Conservation (phyloP, 2,113 vertebrate species). For the Clarias batrachus region DNA sequence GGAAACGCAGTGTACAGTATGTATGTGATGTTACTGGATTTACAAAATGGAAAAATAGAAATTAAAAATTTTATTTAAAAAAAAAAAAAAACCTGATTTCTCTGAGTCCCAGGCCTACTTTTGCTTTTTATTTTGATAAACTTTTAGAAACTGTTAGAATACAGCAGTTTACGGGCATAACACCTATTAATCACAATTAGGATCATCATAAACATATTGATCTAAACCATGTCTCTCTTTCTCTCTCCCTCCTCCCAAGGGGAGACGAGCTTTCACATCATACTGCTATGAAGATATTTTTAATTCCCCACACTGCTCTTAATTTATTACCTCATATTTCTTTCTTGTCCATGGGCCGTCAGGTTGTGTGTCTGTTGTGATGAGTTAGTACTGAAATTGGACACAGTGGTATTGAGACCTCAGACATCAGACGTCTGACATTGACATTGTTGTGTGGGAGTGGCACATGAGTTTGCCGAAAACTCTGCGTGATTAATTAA, state of each 20-base stretch:
- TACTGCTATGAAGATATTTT: slow-evolving; percentile 30
- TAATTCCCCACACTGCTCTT: not conserved
- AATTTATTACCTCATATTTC: not conserved
- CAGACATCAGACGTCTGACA: not conserved
- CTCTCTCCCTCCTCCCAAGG: not conserved
- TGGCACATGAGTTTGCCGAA: not conserved
- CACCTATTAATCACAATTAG: not conserved
- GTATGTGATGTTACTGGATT: not conserved
- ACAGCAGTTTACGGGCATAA: not conserved
- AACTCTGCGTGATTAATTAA: not conserved
- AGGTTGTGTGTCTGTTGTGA: not conserved
- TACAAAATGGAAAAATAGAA: not conserved
- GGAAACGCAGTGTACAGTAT: not conserved
- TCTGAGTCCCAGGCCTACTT: not conserved
- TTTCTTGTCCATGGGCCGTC: not conserved
- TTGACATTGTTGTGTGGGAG: not conserved
- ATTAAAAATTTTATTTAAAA: too few species aligned
- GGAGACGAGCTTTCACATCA: slow-evolving; percentile 26
- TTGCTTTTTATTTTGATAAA: not conserved
- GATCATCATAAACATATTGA: slow-evolving; percentile 35
- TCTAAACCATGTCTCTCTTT: slow-evolving; percentile 25
- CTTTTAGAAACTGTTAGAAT: not conserved
- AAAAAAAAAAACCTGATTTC: not conserved
- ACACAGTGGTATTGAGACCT: not conserved
- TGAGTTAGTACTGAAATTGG: not conserved